Percentiles rank a stretch among this genome's conserved stretches.
phyloP scores from a whole-genome alignment of 2,113 vertebrate genomes.

The Xenopus laevis region DNA sequence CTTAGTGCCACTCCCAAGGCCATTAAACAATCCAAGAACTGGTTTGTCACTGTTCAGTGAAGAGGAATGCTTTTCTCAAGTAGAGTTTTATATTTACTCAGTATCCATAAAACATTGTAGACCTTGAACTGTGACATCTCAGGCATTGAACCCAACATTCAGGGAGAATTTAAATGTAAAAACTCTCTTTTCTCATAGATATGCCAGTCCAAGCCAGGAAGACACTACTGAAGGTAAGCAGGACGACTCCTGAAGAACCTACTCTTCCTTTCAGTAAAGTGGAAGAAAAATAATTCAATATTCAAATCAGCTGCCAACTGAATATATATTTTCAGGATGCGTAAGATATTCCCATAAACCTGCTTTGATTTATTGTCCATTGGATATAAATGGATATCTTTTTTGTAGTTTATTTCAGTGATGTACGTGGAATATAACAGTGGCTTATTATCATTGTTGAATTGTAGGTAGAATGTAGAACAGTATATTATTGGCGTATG shows the following conservation, averaged over 20 bases:
- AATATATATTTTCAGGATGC: no score
- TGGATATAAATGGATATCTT: no score
- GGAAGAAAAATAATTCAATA: no score
- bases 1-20: slow-evolving; percentile 49
- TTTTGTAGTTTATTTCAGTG: no score
- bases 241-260: neutral
- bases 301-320: no score
- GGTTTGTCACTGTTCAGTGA: slow-evolving; percentile 19
- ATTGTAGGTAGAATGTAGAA: no score
- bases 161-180: slow-evolving; percentile 22
- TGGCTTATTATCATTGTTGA: no score
- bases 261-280: no score
- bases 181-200: neutral
- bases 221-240: neutral
- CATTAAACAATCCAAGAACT: slow-evolving; percentile 52
- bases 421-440: no score
- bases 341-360: no score
- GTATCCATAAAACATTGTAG: slow-evolving; percentile 51
- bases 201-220: slow-evolving; percentile 1
- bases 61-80: slow-evolving; percentile 48
- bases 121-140: slow-evolving; percentile 41
- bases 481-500: no score
- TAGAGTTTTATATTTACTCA: slow-evolving; percentile 50
- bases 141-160: slow-evolving; percentile 63
- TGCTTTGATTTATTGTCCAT: no score